These are phyloP conservation scores for Odobenus rosmarus DNA, from an alignment of 2,113 vertebrate species.

Conservation along the genomic window DNA sequence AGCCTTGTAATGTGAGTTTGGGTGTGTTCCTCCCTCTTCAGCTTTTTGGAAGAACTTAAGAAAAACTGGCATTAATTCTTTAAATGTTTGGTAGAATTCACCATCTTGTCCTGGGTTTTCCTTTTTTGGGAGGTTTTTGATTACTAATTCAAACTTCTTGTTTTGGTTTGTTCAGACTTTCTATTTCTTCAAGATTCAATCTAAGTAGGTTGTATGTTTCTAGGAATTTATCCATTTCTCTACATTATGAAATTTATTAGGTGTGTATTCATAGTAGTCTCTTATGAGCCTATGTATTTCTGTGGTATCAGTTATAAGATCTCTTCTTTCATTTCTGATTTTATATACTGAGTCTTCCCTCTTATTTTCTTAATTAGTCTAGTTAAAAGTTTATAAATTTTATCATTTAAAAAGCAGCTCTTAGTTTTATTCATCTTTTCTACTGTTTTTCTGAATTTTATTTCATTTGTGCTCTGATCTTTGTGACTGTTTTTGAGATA, in stretches of 20 bases:
- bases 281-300: not conserved
- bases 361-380: not conserved
- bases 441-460: not conserved
- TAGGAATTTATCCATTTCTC: not conserved
- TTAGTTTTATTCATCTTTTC: not conserved
- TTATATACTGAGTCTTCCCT: not conserved
- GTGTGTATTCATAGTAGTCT: not conserved
- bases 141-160: not conserved
- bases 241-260: not conserved
- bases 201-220: not conserved
- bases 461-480: not conserved
- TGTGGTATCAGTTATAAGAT: not conserved
- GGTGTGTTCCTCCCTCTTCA: not conserved
- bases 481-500: not conserved
- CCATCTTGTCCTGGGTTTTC: not conserved
- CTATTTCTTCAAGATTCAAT: not conserved
- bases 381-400: not conserved
- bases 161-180: not conserved
- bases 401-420: not conserved
- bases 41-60: not conserved
- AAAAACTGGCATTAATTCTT: not conserved
- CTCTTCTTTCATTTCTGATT: not conserved
- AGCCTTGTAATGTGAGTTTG: not conserved
- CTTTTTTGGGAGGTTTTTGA: not conserved
- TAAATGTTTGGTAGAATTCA: not conserved